Evolutionary conservation across 2,113 vertebrate genomes (phyloP).

Genomic region (Syngnathoides biaculeatus): DNA sequence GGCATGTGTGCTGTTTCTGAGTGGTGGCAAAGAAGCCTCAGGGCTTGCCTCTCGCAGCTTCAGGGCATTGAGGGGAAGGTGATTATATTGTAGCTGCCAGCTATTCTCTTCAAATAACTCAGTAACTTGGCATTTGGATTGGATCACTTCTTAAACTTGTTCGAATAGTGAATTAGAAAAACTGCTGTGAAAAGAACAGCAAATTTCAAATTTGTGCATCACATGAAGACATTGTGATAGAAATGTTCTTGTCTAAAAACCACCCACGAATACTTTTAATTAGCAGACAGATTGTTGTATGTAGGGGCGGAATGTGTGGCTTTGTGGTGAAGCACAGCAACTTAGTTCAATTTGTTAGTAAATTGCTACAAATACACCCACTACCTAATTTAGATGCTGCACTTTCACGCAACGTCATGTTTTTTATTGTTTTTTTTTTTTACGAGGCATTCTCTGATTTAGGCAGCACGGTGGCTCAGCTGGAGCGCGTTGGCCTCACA

Average conservation of each 20-base stretch:
- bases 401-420: neutral
- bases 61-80: slow-evolving; percentile 65
- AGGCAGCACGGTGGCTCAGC: too few species aligned
- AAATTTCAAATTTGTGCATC: too few species aligned
- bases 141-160: slow-evolving; percentile 35
- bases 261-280: too few species aligned
- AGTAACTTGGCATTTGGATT: slow-evolving; percentile 40
- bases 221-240: slow-evolving; percentile 1
- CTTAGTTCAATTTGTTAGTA: too few species aligned
- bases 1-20: slow-evolving; percentile 9
- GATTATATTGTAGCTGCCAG: slow-evolving; percentile 79
- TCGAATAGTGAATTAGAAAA: slow-evolving; percentile 14
- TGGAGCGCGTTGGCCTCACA: too few species aligned
- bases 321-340: neutral
- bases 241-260: too few species aligned
- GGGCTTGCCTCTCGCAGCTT: slow-evolving; percentile 64
- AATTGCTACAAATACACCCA: too few species aligned
- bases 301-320: neutral
- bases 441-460: too few species aligned
- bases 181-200: neutral
- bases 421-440: neutral
- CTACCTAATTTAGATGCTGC: neutral
- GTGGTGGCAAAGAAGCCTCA: slow-evolving; percentile 50
- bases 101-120: slow-evolving; percentile 59
- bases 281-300: too few species aligned